phyloP scores from a whole-genome alignment of 2,113 vertebrate species.

The Thryonomys swinderianus region DNA sequence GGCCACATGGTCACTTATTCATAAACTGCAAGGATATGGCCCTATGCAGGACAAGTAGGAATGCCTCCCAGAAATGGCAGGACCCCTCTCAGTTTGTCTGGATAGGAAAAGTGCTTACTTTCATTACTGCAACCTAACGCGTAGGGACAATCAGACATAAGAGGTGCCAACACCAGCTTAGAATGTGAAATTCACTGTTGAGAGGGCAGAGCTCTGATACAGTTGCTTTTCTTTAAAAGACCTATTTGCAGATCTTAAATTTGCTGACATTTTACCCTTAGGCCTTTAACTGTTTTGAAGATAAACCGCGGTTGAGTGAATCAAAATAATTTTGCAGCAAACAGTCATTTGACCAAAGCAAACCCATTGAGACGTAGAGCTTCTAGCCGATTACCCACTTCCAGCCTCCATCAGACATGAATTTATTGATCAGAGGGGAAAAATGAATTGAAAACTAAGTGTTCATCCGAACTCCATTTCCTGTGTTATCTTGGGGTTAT shows the following conservation, averaged over 20 bases:
- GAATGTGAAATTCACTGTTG: not conserved
- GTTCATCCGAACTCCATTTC: conserved; percentile 72
- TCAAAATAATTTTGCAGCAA: conserved; percentile 79
- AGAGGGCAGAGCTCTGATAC: not conserved
- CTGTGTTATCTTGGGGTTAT: conserved; percentile 66
- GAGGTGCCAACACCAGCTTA: conserved; percentile 6
- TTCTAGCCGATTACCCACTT: conserved; percentile 73
- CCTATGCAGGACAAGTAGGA: not conserved
- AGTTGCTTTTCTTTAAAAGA: conserved; percentile 45
- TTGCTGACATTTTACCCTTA: conserved; percentile 71
- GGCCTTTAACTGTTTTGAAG: conserved; percentile 61
- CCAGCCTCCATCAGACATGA: conserved; percentile 69
- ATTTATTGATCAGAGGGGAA: conserved; percentile 76
- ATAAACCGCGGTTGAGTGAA: conserved; percentile 64
- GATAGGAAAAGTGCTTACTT: not conserved
- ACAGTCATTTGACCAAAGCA: conserved; percentile 73
- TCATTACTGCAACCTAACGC: conserved; percentile 25
- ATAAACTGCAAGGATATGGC: not conserved
- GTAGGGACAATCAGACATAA: not conserved
- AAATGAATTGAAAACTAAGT: conserved; percentile 78
- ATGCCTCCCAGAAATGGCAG: not conserved
- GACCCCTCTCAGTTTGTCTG: not conserved
- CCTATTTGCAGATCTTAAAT: conserved; percentile 71
- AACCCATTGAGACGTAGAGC: conserved; percentile 63
- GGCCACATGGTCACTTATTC: not conserved